A percentile compares a stretch with the other conserved stretches of the same genome.
phyloP scores from a whole-genome alignment of 64 coral and sea anemone genomes.

The Dendronephthya gigantea region DNA sequence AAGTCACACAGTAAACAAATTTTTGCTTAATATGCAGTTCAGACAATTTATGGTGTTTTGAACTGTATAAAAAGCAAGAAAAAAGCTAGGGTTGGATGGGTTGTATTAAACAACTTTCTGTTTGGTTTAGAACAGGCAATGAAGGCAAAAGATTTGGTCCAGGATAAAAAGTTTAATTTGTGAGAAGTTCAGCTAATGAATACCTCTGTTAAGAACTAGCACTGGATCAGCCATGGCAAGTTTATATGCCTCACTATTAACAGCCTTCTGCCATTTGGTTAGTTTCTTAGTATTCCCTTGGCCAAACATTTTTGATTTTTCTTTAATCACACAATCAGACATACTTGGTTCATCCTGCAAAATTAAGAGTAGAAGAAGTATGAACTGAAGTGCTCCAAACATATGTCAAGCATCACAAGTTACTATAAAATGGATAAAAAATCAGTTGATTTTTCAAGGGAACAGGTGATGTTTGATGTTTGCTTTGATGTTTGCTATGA shows the following conservation, averaged over 20 bases:
- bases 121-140: too few species aligned
- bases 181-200: not conserved
- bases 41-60: too few species aligned
- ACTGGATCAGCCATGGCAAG: not conserved
- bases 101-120: too few species aligned
- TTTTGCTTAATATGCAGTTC: too few species aligned
- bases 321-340: not conserved
- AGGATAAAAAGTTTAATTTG: not conserved
- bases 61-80: too few species aligned
- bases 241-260: not conserved
- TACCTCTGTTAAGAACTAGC: not conserved
- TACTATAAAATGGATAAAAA: too few species aligned
- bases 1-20: too few species aligned
- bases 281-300: not conserved
- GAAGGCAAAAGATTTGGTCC: too few species aligned
- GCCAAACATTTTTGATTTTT: slow-evolving; percentile 2
- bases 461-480: not conserved
- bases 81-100: too few species aligned
- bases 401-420: not conserved
- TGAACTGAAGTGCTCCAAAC: not conserved
- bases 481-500: too few species aligned
- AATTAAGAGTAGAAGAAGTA: not conserved
- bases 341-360: slow-evolving; percentile 2
- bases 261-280: not conserved
- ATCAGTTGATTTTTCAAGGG: not conserved